phyloP scores from a whole-genome alignment of 2,113 vertebrate species.

The Guaruba guarouba region DNA sequence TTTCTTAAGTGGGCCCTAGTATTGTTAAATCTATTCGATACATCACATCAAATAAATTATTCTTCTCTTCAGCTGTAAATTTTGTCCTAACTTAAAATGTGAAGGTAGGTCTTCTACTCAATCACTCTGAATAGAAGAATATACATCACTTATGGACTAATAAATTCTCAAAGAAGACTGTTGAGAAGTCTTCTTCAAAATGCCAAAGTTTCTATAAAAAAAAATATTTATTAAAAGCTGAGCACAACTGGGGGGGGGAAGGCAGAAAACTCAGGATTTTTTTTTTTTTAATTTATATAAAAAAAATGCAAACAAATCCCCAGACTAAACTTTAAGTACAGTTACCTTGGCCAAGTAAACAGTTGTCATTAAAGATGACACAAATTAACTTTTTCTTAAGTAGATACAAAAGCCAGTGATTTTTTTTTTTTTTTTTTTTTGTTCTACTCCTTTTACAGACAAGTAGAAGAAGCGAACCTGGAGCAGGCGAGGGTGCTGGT shows the following conservation, averaged over 20 bases:
- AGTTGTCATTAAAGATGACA: neutral
- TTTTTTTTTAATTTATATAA: neutral
- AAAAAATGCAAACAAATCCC: neutral
- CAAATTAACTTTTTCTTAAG: neutral
- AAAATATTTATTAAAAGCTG: neutral
- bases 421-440: neutral
- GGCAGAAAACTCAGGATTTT: neutral
- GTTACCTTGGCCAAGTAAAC: neutral
- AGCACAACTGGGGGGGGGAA: neutral
- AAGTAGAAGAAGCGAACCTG: conserved; percentile 67
- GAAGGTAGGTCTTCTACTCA: neutral
- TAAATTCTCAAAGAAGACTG: neutral
- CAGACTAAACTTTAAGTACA: neutral
- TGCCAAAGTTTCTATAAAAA: rapidly evolving
- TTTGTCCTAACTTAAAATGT: neutral
- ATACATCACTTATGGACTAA: neutral
- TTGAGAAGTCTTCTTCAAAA: neutral
- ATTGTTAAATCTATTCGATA: neutral
- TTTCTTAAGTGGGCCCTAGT: neutral
- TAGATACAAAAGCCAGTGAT: neutral
- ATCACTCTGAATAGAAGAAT: neutral
- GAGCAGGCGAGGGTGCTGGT: conserved; percentile 72
- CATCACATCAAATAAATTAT: neutral
- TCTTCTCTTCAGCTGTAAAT: neutral
- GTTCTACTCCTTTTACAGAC: neutral